Percentiles rank a stretch among this genome's conserved stretches.
These are phyloP conservation scores for Orientallactaga sibirica DNA, from an alignment of 2,797 vertebrate species.

Conservation along the genomic window DNA sequence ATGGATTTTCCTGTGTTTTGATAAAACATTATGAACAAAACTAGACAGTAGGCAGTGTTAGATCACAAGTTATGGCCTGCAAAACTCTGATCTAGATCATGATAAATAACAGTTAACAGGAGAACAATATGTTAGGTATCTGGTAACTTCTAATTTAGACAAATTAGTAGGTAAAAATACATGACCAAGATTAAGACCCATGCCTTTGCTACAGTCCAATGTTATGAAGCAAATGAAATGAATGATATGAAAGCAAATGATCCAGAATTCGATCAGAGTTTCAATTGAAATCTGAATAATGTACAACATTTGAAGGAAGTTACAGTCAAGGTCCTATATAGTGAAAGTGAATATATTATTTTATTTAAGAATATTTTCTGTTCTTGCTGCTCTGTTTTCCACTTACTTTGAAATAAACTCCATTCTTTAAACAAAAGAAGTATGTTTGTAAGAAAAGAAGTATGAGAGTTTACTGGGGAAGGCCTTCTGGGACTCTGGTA, in stretches of 20 bases:
- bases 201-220: neutral
- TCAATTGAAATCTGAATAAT: neutral
- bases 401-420: too few relatives aligned
- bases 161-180: neutral
- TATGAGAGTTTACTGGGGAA: neutral
- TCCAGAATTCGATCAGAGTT: neutral
- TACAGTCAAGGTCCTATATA: neutral
- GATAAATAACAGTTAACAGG: neutral
- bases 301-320: neutral
- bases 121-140: neutral
- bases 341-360: neutral
- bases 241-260: neutral
- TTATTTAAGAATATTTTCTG: neutral
- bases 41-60: neutral
- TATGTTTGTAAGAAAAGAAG: neutral
- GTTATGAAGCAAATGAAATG: neutral
- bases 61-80: neutral
- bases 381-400: too few relatives aligned
- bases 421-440: too few relatives aligned
- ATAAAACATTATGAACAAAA: neutral
- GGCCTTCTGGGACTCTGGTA: neutral
- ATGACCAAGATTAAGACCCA: neutral
- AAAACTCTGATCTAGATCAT: neutral
- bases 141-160: constrained; percentile 9
- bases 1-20: neutral